Conservation (phyloP, 2,797 vertebrate species). For the Paramormyrops hopkinsi region DNA sequence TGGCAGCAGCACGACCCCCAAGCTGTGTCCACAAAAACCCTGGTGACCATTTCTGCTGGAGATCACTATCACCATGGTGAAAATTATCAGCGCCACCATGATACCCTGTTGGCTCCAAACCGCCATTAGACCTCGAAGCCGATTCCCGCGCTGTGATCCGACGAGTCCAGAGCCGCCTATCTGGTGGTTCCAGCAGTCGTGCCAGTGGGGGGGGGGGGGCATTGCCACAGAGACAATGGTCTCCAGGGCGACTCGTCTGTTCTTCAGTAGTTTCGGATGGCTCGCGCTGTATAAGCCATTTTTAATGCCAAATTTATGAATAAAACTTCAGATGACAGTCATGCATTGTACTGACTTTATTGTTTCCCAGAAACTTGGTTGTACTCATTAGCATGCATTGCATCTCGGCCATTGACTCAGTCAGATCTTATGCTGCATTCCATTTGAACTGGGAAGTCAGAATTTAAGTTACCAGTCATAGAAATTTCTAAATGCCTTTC, state of each 20-base stretch:
- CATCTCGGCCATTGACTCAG: not conserved
- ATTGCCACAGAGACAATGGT: not conserved
- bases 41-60: not conserved
- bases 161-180: too few relatives aligned
- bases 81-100: not conserved
- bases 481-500: not conserved
- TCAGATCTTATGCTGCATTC: not conserved
- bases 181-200: not conserved
- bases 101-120: too few relatives aligned
- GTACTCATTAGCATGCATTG: not conserved
- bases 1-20: not conserved
- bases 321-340: not conserved
- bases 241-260: not conserved
- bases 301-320: not conserved
- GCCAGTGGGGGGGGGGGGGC: not conserved
- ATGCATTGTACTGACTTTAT: not conserved
- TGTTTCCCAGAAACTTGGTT: not conserved
- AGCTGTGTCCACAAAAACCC: not conserved
- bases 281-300: not conserved
- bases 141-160: not conserved
- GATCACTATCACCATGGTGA: not conserved
- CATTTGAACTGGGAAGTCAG: not conserved
- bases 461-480: not conserved
- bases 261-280: not conserved
- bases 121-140: not conserved